Percentiles rank a stretch among this genome's conserved stretches.
These are phyloP conservation scores for Cossypha dichroa DNA, from an alignment of 2,797 vertebrate genomes.

Conservation along the genomic window DNA sequence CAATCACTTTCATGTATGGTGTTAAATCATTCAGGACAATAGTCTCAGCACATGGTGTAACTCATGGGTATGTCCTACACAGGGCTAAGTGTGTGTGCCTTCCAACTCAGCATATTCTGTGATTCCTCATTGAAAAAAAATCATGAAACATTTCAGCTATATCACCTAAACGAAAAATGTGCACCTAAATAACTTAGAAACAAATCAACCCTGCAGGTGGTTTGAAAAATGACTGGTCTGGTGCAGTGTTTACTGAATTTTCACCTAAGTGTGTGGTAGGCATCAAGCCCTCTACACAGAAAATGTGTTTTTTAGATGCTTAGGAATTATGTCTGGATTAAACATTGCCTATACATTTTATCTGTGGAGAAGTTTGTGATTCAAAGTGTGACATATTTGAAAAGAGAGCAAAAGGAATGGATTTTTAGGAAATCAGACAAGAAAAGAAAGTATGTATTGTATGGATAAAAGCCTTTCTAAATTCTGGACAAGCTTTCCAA, in stretches of 20 bases:
- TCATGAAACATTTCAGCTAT: background rate
- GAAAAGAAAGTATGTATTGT: background rate
- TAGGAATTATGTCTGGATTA: background rate
- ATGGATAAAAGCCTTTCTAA: background rate
- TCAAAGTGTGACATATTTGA: background rate
- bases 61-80: background rate
- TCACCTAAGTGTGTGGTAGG: background rate
- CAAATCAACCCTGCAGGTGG: background rate
- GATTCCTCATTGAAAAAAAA: background rate
- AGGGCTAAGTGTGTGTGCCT: background rate
- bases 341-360: background rate
- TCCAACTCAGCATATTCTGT: background rate
- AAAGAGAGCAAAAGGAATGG: background rate
- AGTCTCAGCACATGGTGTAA: background rate
- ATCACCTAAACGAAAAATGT: background rate
- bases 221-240: conserved; percentile 33
- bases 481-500: background rate
- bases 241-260: background rate
- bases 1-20: background rate
- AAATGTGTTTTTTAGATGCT: background rate
- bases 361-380: background rate
- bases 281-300: background rate
- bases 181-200: conserved; percentile 37
- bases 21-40: background rate
- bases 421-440: background rate